A percentile compares a stretch with the other conserved stretches of the same genome.
phyloP scores from a whole-genome alignment of 2,113 vertebrate species.

The Poecilia latipinna region DNA sequence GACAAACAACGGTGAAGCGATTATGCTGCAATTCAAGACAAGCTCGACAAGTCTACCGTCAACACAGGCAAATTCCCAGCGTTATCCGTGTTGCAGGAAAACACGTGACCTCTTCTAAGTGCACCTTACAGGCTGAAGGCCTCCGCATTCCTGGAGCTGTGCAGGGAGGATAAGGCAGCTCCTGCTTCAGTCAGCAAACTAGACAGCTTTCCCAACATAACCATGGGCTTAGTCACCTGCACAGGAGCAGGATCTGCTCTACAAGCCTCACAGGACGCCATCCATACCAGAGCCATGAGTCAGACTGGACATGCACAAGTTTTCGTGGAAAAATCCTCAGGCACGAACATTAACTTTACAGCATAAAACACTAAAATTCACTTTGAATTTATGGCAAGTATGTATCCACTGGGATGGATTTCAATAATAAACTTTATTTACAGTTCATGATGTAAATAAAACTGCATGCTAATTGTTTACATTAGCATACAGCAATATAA shows the following conservation, averaged over 20 bases:
- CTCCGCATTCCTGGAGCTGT: conserved; percentile 62
- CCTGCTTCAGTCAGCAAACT: conserved; percentile 52
- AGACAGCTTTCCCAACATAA: conserved; percentile 65
- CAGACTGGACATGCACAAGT: conserved; percentile 9
- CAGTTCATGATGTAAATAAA: too few species aligned
- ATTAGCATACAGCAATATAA: too few species aligned
- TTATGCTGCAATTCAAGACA: not conserved
- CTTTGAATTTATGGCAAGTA: too few species aligned
- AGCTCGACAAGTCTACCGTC: not conserved
- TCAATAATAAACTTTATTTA: not conserved
- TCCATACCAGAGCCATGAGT: conserved; percentile 41
- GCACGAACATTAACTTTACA: not conserved
- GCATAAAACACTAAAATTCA: not conserved
- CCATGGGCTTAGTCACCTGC: conserved; percentile 64
- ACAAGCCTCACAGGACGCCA: conserved; percentile 39
- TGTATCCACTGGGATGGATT: not conserved
- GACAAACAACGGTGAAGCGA: conserved; percentile 8
- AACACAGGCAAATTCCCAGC: conserved; percentile 4
- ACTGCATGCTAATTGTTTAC: too few species aligned
- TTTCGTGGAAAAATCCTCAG: not conserved
- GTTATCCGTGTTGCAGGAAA: not conserved
- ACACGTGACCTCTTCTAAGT: conserved; percentile 23
- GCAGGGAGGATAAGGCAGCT: conserved; percentile 52
- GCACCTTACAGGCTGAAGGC: conserved; percentile 54
- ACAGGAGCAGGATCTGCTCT: conserved; percentile 52